phyloP scores from a whole-genome alignment of 2,888 invertebrate species.

The Phyto melanocephala region DNA sequence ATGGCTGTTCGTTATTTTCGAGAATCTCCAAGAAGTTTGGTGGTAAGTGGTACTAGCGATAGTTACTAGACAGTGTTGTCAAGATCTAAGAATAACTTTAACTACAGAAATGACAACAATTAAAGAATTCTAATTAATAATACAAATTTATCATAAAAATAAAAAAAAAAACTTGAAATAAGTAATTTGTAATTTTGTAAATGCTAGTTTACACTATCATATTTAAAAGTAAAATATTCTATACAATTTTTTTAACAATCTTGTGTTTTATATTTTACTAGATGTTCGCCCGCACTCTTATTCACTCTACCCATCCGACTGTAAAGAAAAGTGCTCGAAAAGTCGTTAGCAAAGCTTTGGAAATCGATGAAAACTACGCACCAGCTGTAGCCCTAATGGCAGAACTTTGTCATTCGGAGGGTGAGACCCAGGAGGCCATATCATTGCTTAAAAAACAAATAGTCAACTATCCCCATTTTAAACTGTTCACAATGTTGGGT shows the following conservation, averaged over 20 bases:
- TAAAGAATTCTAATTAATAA: too few relatives aligned
- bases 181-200: too few relatives aligned
- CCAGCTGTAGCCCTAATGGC: constrained; percentile 87
- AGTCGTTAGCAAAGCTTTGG: constrained; percentile 86
- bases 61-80: too few relatives aligned
- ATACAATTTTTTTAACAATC: too few relatives aligned
- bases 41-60: constrained; percentile 82
- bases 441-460: constrained; percentile 84
- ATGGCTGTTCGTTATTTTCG: constrained; percentile 86
- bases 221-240: too few relatives aligned
- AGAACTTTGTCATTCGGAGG: constrained; percentile 84
- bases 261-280: constrained; percentile 71
- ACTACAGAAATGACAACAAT: too few relatives aligned
- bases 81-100: too few relatives aligned
- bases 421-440: constrained; percentile 84
- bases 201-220: too few relatives aligned
- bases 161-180: too few relatives aligned
- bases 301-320: constrained; percentile 81
- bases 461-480: constrained; percentile 72
- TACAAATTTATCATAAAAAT: too few relatives aligned
- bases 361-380: constrained; percentile 85
- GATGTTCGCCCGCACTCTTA: constrained; percentile 87
- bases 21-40: constrained; percentile 85
- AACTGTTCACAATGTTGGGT: constrained; percentile 75
- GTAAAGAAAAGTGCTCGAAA: constrained; percentile 82